Percentiles rank a stretch among this genome's conserved stretches.
These are phyloP conservation scores for Drosophila pectinifera DNA, from an alignment of 1,140 invertebrate genomes.

Conservation along the genomic window DNA sequence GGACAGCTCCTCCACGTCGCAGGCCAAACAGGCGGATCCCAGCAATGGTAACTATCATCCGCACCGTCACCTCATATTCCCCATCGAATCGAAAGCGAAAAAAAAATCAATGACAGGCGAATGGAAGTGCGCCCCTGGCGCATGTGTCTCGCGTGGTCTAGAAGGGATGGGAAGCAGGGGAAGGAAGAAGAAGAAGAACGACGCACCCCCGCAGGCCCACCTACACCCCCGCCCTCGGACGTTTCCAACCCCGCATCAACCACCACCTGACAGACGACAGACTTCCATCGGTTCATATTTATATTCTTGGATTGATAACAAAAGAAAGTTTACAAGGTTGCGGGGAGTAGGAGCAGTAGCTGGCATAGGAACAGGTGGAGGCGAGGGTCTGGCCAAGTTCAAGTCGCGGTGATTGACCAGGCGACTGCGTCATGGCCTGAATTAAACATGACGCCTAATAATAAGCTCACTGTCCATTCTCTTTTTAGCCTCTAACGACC, in stretches of 20 bases:
- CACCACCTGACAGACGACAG: conserved; percentile 23
- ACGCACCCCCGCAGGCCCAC: conserved; percentile 21
- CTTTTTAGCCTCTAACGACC: conserved; percentile 72
- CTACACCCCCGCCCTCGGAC: conserved; percentile 11
- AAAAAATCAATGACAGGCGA: conserved; percentile 82
- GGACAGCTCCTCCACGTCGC: conserved; percentile 82
- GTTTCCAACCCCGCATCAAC: conserved; percentile 14
- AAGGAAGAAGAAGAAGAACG: conserved; percentile 28
- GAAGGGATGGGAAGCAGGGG: conserved; percentile 20
- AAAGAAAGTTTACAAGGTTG: conserved; percentile 63
- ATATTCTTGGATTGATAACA: conserved; percentile 66
- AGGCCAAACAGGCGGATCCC: conserved; percentile 70
- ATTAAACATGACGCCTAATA: conserved; percentile 70
- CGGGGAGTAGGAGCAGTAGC: neutral
- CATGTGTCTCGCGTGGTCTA: conserved; percentile 65
- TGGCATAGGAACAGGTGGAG: neutral
- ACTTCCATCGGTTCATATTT: conserved; percentile 53
- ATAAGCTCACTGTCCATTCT: conserved; percentile 49
- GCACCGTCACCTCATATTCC: conserved; percentile 20
- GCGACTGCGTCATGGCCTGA: conserved; percentile 54
- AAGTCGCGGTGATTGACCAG: conserved; percentile 67
- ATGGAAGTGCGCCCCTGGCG: conserved; percentile 78
- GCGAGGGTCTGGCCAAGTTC: conserved; percentile 36
- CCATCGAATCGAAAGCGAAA: conserved; percentile 22
- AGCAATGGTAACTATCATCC: conserved; percentile 73